Conservation (phyloP, 2,888 invertebrate genomes). For the Spilarctia lutea region DNA sequence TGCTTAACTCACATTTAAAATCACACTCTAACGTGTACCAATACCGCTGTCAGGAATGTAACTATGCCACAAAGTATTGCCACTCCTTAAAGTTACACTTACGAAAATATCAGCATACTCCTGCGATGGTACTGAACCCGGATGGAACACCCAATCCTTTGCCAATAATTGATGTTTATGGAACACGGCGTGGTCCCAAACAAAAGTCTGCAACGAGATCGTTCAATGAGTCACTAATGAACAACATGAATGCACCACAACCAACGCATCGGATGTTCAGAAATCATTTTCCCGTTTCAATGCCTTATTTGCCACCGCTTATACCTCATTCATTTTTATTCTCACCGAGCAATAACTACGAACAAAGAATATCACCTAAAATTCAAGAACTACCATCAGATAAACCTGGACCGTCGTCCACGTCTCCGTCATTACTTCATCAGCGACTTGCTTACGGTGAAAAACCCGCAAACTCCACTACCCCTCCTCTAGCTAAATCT, state of each 20-base stretch:
- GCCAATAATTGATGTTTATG: slow-evolving; percentile 96
- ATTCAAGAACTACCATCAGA: slow-evolving; percentile 61
- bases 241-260: slow-evolving; percentile 64
- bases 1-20: slow-evolving; percentile 99
- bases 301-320: slow-evolving; percentile 81
- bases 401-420: slow-evolving; percentile 60
- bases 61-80: slow-evolving; percentile 99
- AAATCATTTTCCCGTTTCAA: slow-evolving; percentile 78
- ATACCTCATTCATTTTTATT: slow-evolving; percentile 82
- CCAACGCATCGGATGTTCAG: slow-evolving; percentile 77
- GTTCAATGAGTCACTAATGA: slow-evolving; percentile 69
- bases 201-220: slow-evolving; percentile 80
- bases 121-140: slow-evolving; percentile 95
- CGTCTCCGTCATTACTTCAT: slow-evolving; percentile 75
- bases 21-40: slow-evolving; percentile 97
- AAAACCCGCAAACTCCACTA: slow-evolving; percentile 55
- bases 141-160: slow-evolving; percentile 96
- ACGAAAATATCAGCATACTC: slow-evolving; percentile 95
- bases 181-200: slow-evolving; percentile 95
- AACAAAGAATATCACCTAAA: slow-evolving; percentile 70
- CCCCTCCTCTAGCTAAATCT: slow-evolving; percentile 65
- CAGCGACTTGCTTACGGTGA: slow-evolving; percentile 75
- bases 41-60: slow-evolving; percentile 97
- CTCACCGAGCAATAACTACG: slow-evolving; percentile 81
- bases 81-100: slow-evolving; percentile 98